phyloP scores from a whole-genome alignment of 37 sponge, comb jelly and placozoan genomes.

The Chondrilla cf. caribensis region DNA sequence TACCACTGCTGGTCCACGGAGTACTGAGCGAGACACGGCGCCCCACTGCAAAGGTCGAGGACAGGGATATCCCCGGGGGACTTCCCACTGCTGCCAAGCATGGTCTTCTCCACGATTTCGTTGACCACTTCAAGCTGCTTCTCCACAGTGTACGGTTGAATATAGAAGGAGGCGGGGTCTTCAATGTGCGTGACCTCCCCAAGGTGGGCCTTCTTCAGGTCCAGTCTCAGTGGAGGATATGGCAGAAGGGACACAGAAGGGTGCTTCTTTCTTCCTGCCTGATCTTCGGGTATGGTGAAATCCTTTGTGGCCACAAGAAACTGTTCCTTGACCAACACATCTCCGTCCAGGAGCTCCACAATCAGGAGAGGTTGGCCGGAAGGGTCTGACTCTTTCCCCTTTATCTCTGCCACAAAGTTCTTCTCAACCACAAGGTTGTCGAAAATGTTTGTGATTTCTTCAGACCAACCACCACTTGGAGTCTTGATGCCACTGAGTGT shows the following conservation, averaged over 20 bases:
- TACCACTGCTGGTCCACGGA: slow-evolving; percentile 68
- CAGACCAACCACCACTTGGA: slow-evolving; percentile 1
- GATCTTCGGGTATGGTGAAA: not conserved
- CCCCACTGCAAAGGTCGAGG: not conserved
- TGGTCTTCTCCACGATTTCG: not conserved
- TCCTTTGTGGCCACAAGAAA: not conserved
- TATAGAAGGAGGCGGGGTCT: slow-evolving; percentile 60
- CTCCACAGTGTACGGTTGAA: slow-evolving; percentile 38
- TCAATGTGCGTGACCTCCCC: slow-evolving; percentile 32
- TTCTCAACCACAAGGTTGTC: not conserved
- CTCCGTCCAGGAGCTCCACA: slow-evolving; percentile 14
- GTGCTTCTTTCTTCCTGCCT: not conserved
- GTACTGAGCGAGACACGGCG: slow-evolving; percentile 53
- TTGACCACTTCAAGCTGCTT: not conserved
- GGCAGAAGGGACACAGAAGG: not conserved
- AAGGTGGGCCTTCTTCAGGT: not conserved
- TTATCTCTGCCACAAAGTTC: slow-evolving; percentile 14
- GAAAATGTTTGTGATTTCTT: not conserved
- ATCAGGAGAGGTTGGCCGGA: not conserved
- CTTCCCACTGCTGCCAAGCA: not conserved
- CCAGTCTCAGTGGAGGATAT: not conserved
- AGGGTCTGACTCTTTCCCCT: not conserved
- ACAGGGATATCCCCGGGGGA: not conserved
- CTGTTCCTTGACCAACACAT: not conserved
- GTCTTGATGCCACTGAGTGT: slow-evolving; percentile 43